Conservation (phyloP, 2,888 invertebrate species). For the Chrysolina oricalcia region DNA sequence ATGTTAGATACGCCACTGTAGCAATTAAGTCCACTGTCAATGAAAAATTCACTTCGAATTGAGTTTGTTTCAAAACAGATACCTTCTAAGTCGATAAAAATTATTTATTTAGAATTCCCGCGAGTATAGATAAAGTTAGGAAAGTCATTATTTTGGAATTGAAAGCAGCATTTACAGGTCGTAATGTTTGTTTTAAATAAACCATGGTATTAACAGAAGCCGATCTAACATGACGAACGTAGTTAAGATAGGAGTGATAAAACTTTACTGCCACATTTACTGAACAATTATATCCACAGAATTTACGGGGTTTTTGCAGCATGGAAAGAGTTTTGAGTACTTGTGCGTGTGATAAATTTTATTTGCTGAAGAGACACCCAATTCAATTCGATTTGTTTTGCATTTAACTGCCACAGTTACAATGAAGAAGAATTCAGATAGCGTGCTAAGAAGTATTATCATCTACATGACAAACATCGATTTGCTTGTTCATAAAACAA, state of each 20-base stretch:
- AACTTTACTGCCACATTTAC: slow-evolving; percentile 59
- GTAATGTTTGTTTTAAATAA: slow-evolving; percentile 57
- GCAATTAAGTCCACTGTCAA: slow-evolving; percentile 10
- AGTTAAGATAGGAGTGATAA: slow-evolving; percentile 56
- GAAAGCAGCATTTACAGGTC: slow-evolving; percentile 54
- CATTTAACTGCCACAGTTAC: background rate
- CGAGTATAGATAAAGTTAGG: slow-evolving; percentile 32
- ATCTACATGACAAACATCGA: background rate
- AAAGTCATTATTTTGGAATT: slow-evolving; percentile 53
- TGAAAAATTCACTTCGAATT: slow-evolving; percentile 27
- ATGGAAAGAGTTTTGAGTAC: slow-evolving; percentile 17
- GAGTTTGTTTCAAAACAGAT: slow-evolving; percentile 37
- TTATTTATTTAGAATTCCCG: slow-evolving; percentile 56
- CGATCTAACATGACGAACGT: slow-evolving; percentile 61
- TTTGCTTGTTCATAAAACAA: background rate
- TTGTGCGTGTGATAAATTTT: slow-evolving; percentile 20
- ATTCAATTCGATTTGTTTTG: slow-evolving; percentile 18
- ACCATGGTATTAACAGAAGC: slow-evolving; percentile 59
- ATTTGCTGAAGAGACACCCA: slow-evolving; percentile 19
- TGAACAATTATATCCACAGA: slow-evolving; percentile 54
- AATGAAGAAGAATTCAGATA: background rate
- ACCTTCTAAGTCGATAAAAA: slow-evolving; percentile 43
- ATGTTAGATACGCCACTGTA: slow-evolving; percentile 8
- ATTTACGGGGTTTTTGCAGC: slow-evolving; percentile 16
- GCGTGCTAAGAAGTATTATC: background rate